These are phyloP conservation scores for Neelides sp. DNA, from an alignment of 1,140 invertebrate species.

Conservation along the genomic window DNA sequence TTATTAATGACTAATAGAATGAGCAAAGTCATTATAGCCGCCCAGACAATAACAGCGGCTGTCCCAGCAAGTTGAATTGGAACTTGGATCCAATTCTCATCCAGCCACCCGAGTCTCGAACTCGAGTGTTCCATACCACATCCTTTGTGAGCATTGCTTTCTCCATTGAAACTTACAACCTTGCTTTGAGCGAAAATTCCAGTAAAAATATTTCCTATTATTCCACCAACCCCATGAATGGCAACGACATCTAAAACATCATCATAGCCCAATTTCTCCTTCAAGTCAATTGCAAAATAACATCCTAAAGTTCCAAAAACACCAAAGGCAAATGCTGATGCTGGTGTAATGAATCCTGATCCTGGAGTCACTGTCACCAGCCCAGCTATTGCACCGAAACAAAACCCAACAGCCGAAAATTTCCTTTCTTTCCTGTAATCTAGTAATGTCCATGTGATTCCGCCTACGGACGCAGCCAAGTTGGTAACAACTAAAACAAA, in stretches of 20 bases:
- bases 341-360: slow-evolving; percentile 19
- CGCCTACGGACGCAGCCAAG: slow-evolving; percentile 21
- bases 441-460: slow-evolving; percentile 25
- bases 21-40: slow-evolving; percentile 17
- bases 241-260: slow-evolving; percentile 29
- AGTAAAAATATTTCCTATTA: slow-evolving; percentile 24
- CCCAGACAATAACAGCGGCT: slow-evolving; percentile 16
- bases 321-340: slow-evolving; percentile 18
- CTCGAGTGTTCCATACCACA: no score
- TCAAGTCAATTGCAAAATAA: slow-evolving; percentile 19
- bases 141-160: no score
- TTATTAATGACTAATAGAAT: slow-evolving; percentile 28
- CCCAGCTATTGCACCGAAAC: slow-evolving; percentile 26
- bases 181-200: slow-evolving; percentile 6
- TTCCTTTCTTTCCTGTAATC: slow-evolving; percentile 24
- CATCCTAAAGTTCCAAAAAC: slow-evolving; percentile 21
- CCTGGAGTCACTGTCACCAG: slow-evolving; percentile 25
- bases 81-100: slow-evolving; percentile 23
- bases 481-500: slow-evolving; percentile 26
- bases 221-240: slow-evolving; percentile 27
- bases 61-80: slow-evolving; percentile 11
- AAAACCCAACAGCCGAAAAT: slow-evolving; percentile 27
- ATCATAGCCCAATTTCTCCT: slow-evolving; percentile 20
- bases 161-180: no score
- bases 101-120: slow-evolving; percentile 26